Conservation (phyloP, 2,888 invertebrate species). For the Leptodirus hochenwartii region DNA sequence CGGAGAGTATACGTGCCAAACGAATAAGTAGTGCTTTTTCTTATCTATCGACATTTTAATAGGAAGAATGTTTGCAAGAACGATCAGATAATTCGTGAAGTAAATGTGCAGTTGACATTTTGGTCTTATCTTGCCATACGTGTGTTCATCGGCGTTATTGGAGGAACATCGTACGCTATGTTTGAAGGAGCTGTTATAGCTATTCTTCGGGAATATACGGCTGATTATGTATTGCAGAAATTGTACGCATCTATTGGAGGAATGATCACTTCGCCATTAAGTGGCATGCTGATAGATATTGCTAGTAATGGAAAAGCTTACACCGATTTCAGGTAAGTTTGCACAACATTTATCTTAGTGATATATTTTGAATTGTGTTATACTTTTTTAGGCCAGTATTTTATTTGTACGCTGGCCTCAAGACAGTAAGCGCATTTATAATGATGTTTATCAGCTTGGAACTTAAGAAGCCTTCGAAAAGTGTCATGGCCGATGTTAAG, state of each 20-base stretch:
- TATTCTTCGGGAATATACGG: conserved; percentile 52
- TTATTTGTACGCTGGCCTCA: conserved; percentile 52
- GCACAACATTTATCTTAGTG: conserved; percentile 3
- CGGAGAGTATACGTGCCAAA: too few relatives aligned
- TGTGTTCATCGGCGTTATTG: conserved; percentile 44
- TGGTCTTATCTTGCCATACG: conserved; percentile 51
- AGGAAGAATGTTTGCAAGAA: conserved; percentile 40
- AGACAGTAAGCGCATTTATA: conserved; percentile 43
- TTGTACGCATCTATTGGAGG: conserved; percentile 60
- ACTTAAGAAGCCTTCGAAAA: conserved; percentile 55
- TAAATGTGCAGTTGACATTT: conserved; percentile 47
- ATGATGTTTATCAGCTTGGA: conserved; percentile 57
- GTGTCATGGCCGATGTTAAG: conserved; percentile 49
- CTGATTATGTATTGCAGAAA: conserved; percentile 59
- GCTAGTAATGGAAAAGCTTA: conserved; percentile 50
- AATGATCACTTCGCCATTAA: conserved; percentile 62
- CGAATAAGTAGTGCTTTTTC: too few relatives aligned
- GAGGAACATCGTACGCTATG: conserved; percentile 61
- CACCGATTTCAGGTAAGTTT: conserved; percentile 50
- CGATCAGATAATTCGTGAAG: conserved; percentile 35
- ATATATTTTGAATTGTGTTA: not conserved
- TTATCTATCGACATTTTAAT: too few relatives aligned
- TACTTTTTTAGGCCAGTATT: conserved; percentile 47
- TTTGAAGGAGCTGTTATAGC: conserved; percentile 66
- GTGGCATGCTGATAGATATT: conserved; percentile 55